Conservation (phyloP, 2,888 invertebrate genomes). For the Timema cristinae region DNA sequence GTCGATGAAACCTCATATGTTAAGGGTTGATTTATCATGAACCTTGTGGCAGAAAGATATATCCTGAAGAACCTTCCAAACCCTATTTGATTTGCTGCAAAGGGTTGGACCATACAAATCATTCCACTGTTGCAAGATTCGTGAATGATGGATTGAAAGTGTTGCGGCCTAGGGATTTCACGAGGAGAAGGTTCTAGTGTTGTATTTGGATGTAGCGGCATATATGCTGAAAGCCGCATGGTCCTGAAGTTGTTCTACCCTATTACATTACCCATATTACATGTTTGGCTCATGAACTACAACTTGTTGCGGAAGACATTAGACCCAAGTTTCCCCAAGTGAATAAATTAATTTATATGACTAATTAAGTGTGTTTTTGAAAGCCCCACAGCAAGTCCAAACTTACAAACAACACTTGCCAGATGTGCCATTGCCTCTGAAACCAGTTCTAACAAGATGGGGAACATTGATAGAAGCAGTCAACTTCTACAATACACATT, state of each 20-base stretch:
- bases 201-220: neutral
- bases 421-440: too few relatives aligned
- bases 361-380: constrained; percentile 8
- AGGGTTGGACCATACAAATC: constrained; percentile 8
- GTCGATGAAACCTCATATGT: constrained; percentile 8
- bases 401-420: constrained; percentile 10
- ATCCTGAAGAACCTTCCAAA: neutral
- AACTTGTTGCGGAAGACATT: neutral
- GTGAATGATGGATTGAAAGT: too few relatives aligned
- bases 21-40: neutral
- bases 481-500: constrained; percentile 9
- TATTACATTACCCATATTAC: neutral
- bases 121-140: neutral
- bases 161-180: neutral
- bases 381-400: neutral
- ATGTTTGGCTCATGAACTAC: neutral
- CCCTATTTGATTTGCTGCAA: constrained; percentile 11
- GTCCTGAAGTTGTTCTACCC: constrained; percentile 14
- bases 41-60: constrained; percentile 11
- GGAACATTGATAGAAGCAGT: constrained; percentile 11
- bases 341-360: neutral
- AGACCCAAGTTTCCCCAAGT: constrained; percentile 1
- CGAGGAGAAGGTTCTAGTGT: neutral
- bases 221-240: constrained; percentile 10
- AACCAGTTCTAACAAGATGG: too few relatives aligned